A percentile compares a stretch with the other conserved stretches of the same genome.
Evolutionary conservation across 2,113 vertebrate genomes (phyloP).

Genomic region (Paraplagusia blochii): DNA sequence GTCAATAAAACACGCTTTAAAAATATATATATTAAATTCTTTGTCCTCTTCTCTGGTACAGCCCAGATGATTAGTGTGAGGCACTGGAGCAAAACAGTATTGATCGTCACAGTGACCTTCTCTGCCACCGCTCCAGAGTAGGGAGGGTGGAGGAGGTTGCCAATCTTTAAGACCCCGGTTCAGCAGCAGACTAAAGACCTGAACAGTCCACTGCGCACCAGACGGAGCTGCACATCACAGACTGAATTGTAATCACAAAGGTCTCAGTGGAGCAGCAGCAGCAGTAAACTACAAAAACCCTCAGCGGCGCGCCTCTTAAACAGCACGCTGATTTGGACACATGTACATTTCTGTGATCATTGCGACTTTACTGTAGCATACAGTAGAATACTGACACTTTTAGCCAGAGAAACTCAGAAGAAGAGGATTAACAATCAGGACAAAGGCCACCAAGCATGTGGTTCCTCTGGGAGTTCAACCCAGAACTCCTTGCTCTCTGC

Average conservation of each 20-base stretch:
- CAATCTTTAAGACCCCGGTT: slow-evolving; percentile 15
- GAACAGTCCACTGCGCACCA: slow-evolving; percentile 12
- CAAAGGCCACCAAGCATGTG: no score
- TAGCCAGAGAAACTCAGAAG: no score
- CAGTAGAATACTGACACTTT: no score
- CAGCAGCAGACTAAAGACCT: slow-evolving; percentile 12
- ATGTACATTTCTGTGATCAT: no score
- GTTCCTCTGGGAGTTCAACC: no score
- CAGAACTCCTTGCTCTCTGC: no score
- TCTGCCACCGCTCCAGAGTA: slow-evolving; percentile 26
- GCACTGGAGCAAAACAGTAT: slow-evolving; percentile 54
- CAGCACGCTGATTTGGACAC: no score
- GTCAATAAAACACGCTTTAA: neutral
- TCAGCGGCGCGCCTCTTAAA: neutral
- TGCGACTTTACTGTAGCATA: no score
- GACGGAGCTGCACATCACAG: slow-evolving; percentile 10
- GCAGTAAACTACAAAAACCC: neutral
- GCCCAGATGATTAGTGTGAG: slow-evolving; percentile 43
- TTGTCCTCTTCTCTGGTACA: slow-evolving; percentile 5
- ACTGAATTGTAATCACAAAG: slow-evolving; percentile 20
- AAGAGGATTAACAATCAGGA: no score
- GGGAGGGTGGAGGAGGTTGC: slow-evolving; percentile 18
- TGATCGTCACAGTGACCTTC: slow-evolving; percentile 69
- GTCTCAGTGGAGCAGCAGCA: slow-evolving; percentile 16
- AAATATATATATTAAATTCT: slow-evolving; percentile 3